phyloP scores from a whole-genome alignment of 2,113 vertebrate genomes.

The Eclectus roratus region DNA sequence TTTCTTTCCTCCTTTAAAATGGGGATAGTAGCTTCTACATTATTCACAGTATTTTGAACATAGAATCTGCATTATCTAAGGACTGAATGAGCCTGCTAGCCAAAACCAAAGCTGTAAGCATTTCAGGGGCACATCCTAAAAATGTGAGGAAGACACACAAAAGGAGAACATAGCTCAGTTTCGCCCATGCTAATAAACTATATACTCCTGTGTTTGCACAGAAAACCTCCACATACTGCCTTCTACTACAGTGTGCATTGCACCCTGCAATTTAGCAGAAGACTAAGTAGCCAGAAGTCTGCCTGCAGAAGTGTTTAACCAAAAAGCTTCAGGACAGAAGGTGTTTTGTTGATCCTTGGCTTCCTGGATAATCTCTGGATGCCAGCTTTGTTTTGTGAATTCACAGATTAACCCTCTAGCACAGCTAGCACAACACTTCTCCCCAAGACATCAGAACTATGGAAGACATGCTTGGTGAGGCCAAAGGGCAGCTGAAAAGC shows the following conservation, averaged over 20 bases:
- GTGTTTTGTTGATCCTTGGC: neutral
- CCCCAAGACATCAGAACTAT: neutral
- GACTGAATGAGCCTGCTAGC: neutral
- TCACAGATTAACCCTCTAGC: neutral
- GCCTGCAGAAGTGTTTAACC: neutral
- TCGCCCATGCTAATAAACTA: neutral
- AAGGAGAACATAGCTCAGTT: neutral
- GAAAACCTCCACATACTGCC: neutral
- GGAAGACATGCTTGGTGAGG: neutral
- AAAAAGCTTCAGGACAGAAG: neutral
- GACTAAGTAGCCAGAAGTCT: conserved; percentile 31
- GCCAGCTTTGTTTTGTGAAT: neutral
- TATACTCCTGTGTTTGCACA: neutral
- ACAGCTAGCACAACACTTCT: neutral
- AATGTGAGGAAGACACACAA: accelerated
- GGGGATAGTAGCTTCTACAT: neutral
- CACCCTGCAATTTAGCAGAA: conserved; percentile 30
- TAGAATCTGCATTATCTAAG: neutral
- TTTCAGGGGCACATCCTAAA: neutral
- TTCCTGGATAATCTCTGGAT: neutral
- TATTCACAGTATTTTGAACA: conserved; percentile 24
- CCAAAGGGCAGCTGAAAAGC: neutral
- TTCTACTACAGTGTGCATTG: neutral
- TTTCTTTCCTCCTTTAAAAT: neutral
- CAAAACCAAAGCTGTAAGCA: neutral